Evolutionary conservation across 2,888 invertebrate genomes (phyloP).

Genomic region (Andrena fulva): DNA sequence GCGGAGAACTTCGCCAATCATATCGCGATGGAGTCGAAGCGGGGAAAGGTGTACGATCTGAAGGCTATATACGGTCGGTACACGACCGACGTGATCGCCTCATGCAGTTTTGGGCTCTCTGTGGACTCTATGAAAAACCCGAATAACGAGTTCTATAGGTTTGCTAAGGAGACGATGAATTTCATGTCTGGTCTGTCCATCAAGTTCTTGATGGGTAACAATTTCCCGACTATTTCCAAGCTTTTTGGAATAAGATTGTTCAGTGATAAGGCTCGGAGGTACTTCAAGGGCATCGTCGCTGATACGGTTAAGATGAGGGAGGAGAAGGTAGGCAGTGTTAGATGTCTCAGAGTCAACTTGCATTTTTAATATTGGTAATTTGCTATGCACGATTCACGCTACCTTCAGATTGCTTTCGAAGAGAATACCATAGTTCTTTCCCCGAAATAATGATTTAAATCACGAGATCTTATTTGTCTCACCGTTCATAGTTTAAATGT

Average conservation of each 20-base stretch:
- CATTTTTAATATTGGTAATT: too few species aligned
- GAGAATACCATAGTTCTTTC: too few species aligned
- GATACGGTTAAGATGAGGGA: slow-evolving; percentile 54
- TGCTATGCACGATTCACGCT: too few species aligned
- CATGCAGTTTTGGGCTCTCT: slow-evolving; percentile 75
- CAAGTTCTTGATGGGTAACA: slow-evolving; percentile 54
- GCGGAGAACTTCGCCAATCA: slow-evolving; percentile 75
- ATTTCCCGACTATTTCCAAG: slow-evolving; percentile 51
- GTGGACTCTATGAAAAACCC: slow-evolving; percentile 76
- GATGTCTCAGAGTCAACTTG: too few species aligned
- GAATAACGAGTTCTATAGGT: slow-evolving; percentile 77
- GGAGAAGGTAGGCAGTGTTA: slow-evolving; percentile 26
- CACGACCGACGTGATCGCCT: slow-evolving; percentile 76
- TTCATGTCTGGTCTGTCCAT: slow-evolving; percentile 38
- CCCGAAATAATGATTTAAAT: too few species aligned
- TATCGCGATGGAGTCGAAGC: slow-evolving; percentile 52
- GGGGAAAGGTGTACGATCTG: slow-evolving; percentile 68
- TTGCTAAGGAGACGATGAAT: slow-evolving; percentile 63
- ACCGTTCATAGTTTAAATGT: too few species aligned
- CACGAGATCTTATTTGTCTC: too few species aligned
- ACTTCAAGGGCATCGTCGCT: slow-evolving; percentile 46
- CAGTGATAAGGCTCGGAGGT: background rate
- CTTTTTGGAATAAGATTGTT: slow-evolving; percentile 47
- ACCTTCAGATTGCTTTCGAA: too few species aligned
- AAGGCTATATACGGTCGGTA: slow-evolving; percentile 76